phyloP scores from a whole-genome alignment of 2,888 invertebrate species.

The Plagodis dolabraria region DNA sequence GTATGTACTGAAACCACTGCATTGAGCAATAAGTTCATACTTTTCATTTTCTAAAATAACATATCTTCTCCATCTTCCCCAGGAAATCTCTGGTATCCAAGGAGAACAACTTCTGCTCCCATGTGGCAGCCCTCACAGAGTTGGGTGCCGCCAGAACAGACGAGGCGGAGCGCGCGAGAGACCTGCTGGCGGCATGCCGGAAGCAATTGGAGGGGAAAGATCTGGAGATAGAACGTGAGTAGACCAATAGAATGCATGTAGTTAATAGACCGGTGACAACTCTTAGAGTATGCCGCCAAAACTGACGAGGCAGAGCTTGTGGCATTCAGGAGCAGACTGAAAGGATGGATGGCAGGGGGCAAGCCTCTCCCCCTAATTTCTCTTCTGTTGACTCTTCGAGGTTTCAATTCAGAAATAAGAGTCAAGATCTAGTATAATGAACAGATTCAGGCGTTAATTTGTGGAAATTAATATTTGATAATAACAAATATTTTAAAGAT shows the following conservation, averaged over 20 bases:
- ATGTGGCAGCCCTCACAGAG: conserved; percentile 84
- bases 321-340: conserved; percentile 86
- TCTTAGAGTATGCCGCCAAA: conserved; percentile 58
- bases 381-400: too few relatives aligned
- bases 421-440: too few relatives aligned
- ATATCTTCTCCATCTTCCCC: conserved; percentile 38
- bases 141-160: conserved; percentile 82
- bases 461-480: too few relatives aligned
- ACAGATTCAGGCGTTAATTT: too few relatives aligned
- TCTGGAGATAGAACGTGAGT: conserved; percentile 87
- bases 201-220: conserved; percentile 86
- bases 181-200: conserved; percentile 84
- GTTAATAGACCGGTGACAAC: too few relatives aligned
- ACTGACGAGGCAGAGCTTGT: conserved; percentile 85
- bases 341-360: conserved; percentile 85
- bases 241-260: not conserved
- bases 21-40: too few relatives aligned
- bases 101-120: conserved; percentile 85
- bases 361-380: too few relatives aligned
- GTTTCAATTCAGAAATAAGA: too few relatives aligned
- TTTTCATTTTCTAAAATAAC: too few relatives aligned
- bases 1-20: too few relatives aligned
- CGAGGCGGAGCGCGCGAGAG: conserved; percentile 83
- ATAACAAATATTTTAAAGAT: too few relatives aligned
- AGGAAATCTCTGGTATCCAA: conserved; percentile 87